phyloP scores from a whole-genome alignment of 2,888 invertebrate genomes.

The Luffia ferchaultella region DNA sequence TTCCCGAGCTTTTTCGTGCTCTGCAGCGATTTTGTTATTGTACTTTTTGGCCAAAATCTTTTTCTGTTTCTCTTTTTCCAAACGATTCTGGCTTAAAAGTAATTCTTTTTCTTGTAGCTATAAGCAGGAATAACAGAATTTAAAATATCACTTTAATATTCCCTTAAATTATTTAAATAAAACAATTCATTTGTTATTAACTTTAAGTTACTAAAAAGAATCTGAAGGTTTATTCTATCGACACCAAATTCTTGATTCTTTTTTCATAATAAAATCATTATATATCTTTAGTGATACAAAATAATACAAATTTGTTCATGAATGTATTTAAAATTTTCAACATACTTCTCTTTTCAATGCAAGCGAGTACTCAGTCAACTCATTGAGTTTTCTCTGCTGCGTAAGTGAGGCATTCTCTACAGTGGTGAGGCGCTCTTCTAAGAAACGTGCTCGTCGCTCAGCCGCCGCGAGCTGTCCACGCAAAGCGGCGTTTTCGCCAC shows the following conservation, averaged over 20 bases:
- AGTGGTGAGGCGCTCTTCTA: conserved; percentile 72
- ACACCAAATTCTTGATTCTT: too few relatives aligned
- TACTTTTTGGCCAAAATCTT: conserved; percentile 64
- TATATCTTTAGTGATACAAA: too few relatives aligned
- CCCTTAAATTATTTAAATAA: not conserved
- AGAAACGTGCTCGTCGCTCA: conserved; percentile 68
- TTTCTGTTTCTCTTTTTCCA: conserved; percentile 73
- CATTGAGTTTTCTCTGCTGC: conserved; percentile 69
- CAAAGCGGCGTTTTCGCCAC: conserved; percentile 72
- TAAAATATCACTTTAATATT: not conserved
- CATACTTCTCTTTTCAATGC: conserved; percentile 63
- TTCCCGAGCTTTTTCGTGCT: conserved; percentile 80
- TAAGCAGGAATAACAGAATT: not conserved
- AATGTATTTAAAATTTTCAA: too few relatives aligned
- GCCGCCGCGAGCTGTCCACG: conserved; percentile 73
- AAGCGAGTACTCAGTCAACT: conserved; percentile 70
- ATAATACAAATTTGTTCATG: too few relatives aligned
- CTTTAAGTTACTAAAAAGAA: too few relatives aligned
- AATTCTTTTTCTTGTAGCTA: conserved; percentile 69
- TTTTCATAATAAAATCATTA: too few relatives aligned
- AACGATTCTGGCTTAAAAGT: conserved; percentile 67
- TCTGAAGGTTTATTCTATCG: too few relatives aligned
- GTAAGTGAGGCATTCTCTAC: conserved; percentile 71
- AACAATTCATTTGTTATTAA: not conserved
- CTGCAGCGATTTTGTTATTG: conserved; percentile 71